A percentile compares a stretch with the other conserved stretches of the same genome.
Evolutionary conservation across 2,888 invertebrate genomes (phyloP).

Genomic region (Scotopteryx bipunctaria): DNA sequence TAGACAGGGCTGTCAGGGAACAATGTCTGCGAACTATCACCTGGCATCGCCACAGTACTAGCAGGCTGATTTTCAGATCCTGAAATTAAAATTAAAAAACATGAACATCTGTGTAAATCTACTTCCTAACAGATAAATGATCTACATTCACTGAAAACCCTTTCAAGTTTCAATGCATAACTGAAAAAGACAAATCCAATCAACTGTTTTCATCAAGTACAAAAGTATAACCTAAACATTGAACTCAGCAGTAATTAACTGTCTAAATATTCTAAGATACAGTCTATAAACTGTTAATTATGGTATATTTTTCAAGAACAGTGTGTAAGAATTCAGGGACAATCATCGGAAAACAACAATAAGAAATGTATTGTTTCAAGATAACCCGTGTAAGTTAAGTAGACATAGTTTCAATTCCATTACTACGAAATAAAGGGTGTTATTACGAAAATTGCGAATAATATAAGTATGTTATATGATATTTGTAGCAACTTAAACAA

Average conservation of each 20-base stretch:
- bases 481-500: too few species aligned
- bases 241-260: too few species aligned
- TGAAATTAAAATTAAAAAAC: slow-evolving; percentile 18
- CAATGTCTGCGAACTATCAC: slow-evolving; percentile 58
- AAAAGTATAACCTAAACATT: too few species aligned
- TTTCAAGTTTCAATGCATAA: too few species aligned
- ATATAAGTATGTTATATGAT: too few species aligned
- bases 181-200: too few species aligned
- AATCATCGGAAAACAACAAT: slow-evolving; percentile 7
- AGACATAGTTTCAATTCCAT: not conserved
- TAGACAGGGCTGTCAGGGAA: slow-evolving; percentile 77
- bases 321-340: not conserved
- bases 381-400: slow-evolving; percentile 10
- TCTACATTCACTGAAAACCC: too few species aligned
- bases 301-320: not conserved
- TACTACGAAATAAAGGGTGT: too few species aligned
- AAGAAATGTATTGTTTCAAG: slow-evolving; percentile 1
- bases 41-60: slow-evolving; percentile 21
- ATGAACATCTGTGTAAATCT: too few species aligned
- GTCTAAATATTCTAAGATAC: not conserved
- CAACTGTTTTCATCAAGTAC: too few species aligned
- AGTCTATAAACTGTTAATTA: not conserved
- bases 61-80: slow-evolving; percentile 12
- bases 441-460: too few species aligned
- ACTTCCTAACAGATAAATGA: too few species aligned